Evolutionary conservation across 2,113 vertebrate species (phyloP).

Genomic region (Nesospiza acunhae): DNA sequence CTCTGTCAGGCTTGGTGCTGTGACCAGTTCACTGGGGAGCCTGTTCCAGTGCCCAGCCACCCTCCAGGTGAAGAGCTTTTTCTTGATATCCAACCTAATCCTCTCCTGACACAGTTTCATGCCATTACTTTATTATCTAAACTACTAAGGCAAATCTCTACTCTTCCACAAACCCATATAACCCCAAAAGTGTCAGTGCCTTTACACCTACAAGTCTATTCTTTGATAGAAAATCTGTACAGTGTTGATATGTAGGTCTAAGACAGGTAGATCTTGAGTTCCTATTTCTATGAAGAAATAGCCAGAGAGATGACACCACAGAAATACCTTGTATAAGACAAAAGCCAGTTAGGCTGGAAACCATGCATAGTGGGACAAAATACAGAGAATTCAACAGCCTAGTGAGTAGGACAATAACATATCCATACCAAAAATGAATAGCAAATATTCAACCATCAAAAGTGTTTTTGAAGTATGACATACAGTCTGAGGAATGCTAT

Average conservation of each 20-base stretch:
- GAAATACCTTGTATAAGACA: not conserved
- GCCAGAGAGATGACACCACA: not conserved
- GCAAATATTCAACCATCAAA: not conserved
- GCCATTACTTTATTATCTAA: not conserved
- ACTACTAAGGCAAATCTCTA: not conserved
- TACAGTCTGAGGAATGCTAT: not conserved
- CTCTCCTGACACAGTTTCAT: not conserved
- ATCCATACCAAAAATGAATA: not conserved
- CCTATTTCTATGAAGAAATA: not conserved
- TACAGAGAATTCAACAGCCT: not conserved
- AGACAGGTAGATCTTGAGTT: not conserved
- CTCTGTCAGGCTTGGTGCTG: not conserved
- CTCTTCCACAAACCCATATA: not conserved
- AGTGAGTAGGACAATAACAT: not conserved
- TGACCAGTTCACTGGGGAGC: not conserved
- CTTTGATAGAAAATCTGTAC: not conserved
- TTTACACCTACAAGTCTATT: not conserved
- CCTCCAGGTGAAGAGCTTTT: not conserved
- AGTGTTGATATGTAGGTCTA: not conserved
- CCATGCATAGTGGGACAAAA: not conserved
- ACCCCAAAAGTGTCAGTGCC: not conserved
- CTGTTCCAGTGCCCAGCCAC: not conserved
- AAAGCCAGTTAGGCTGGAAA: not conserved
- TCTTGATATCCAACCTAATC: not conserved
- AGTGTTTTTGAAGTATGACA: not conserved